Evolutionary conservation across 2,888 invertebrate species (phyloP).

Genomic region (Eupithecia subumbrata): DNA sequence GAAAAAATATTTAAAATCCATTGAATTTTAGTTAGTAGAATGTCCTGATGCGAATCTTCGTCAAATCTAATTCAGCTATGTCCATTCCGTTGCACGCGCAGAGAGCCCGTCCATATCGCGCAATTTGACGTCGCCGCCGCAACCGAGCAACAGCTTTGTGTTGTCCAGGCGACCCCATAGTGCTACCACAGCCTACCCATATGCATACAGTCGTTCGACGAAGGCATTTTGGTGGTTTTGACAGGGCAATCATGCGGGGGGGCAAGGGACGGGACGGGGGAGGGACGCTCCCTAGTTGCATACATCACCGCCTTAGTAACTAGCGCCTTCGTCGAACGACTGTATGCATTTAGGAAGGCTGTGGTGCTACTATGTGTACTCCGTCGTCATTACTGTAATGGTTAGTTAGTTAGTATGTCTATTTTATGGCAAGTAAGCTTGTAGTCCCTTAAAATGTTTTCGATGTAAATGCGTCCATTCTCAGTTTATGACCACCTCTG

Average conservation of each 20-base stretch:
- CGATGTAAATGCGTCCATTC: slow-evolving; percentile 48
- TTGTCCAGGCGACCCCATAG: slow-evolving; percentile 90
- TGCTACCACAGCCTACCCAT: no score
- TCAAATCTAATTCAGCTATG: background rate
- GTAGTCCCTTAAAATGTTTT: background rate
- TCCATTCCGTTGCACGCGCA: slow-evolving; percentile 71
- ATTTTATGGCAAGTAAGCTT: background rate
- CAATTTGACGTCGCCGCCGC: slow-evolving; percentile 88
- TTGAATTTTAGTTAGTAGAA: no score
- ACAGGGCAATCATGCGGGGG: no score
- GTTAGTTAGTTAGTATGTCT: background rate
- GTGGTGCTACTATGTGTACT: slow-evolving; percentile 69
- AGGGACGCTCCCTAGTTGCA: no score
- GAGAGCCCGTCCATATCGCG: slow-evolving; percentile 88
- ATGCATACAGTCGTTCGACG: no score
- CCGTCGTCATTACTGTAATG: slow-evolving; percentile 85
- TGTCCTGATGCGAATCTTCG: background rate
- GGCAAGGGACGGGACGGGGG: no score
- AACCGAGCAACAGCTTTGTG: slow-evolving; percentile 87
- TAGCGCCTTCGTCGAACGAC: no score
- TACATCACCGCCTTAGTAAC: no score
- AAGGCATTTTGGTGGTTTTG: no score
- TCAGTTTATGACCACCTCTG: slow-evolving; percentile 52
- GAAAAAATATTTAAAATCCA: no score
- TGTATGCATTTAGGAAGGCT: no score